Base-by-base conservation (phyloP, 2,888 invertebrate genomes). In the Clitarchus hookeri region DNA sequence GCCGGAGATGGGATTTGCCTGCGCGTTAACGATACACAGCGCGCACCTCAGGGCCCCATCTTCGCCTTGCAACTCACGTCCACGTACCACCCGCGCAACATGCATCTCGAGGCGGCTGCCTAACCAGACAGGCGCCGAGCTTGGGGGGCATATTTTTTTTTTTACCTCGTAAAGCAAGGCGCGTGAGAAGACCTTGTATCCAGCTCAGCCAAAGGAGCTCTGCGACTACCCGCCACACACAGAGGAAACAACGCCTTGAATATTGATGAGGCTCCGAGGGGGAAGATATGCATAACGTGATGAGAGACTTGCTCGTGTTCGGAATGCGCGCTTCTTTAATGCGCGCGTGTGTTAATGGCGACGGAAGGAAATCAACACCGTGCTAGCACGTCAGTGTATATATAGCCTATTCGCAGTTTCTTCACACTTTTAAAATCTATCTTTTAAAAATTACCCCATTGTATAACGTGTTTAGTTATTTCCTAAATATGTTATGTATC, bases 11-110 rank as follows among this genome's bases (percentile, higher is more conserved):
- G 65, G 23, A 8, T 19, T 65, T 23, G 11, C 13, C n/a, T 11
- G 23, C 65, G 65, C 16, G 23, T 65, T 65, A 65, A 65, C 65
- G 65, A 65, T 65, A 11, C 65, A n/a, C n/a, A 8, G 48, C 16
- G 8, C 65, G 65, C 23, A n/a, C 13, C 36, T 36, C 36, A 8
- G 8, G 65, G n/a, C 8, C 19, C 65, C 65, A 65, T 65, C 65
- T 65, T 65, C 65, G 65, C 65, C 65, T 65, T 65, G 65, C 65
- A 65, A 65, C 65, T 65, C 65, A 65, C 65, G 65, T 65, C 65
- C 65, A 1, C 65, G n/a, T 1, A 23, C 65, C 65, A 23, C 65
- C 23, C 65, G 65, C 65, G n/a, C 8, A 65, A 65, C 65, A 65
- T 65, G 65, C 65, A 65, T 65, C 11, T 65, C 19, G 65, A 65